Conservation (phyloP, 2,113 vertebrate genomes). For the Craseonycteris thonglongyai region DNA sequence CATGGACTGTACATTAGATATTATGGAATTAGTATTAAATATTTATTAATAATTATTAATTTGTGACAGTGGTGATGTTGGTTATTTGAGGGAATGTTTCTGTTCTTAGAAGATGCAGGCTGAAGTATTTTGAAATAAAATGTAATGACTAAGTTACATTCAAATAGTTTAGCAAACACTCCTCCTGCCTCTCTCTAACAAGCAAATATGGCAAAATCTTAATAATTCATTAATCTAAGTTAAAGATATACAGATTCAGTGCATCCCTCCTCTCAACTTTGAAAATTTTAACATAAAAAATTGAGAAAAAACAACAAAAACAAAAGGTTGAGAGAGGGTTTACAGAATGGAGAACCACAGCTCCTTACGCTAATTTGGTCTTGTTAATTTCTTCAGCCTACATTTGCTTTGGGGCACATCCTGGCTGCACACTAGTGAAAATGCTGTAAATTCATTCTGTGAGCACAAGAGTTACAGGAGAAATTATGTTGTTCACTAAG, state of each 20-base stretch:
- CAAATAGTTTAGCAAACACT: background rate
- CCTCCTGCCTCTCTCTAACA: background rate
- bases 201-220: constrained; percentile 16
- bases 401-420: background rate
- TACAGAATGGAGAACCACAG: background rate
- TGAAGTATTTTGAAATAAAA: background rate
- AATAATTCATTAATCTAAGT: background rate
- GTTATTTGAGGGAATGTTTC: background rate
- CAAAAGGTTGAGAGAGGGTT: background rate
- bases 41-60: too few relatives aligned
- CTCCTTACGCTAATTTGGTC: background rate
- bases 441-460: background rate
- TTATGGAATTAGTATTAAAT: too few relatives aligned
- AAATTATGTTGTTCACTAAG: background rate
- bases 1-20: background rate
- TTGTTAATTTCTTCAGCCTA: background rate
- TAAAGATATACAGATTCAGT: background rate
- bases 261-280: background rate
- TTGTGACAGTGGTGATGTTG: background rate
- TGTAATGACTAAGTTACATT: background rate
- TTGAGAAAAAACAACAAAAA: background rate
- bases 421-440: background rate
- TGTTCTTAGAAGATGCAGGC: background rate
- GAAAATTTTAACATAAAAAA: constrained; percentile 33
- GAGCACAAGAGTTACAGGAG: background rate